phyloP scores from a whole-genome alignment of 2,888 invertebrate species.

The Cheilosia urbana region DNA sequence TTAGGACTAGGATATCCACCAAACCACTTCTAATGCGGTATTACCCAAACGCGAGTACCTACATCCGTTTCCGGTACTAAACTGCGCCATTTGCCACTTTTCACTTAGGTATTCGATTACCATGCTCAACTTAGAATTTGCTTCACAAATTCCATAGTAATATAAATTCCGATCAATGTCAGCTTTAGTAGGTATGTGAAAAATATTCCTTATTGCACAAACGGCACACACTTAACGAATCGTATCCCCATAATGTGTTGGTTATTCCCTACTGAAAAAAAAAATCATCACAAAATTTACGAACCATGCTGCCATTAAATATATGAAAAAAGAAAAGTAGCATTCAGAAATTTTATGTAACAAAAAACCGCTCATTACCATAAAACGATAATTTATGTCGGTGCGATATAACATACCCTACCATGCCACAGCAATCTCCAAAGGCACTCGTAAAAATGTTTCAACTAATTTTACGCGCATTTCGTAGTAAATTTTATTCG shows the following conservation, averaged over 20 bases:
- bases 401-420: background rate
- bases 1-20: too few relatives aligned
- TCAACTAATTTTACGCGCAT: slow-evolving; percentile 54
- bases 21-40: too few relatives aligned
- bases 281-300: slow-evolving; percentile 46
- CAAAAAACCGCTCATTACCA: slow-evolving; percentile 45
- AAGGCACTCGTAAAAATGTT: slow-evolving; percentile 45
- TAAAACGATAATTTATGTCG: slow-evolving; percentile 53
- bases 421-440: slow-evolving; percentile 42
- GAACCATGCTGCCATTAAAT: slow-evolving; percentile 38
- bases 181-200: background rate
- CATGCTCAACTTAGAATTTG: background rate
- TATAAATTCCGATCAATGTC: background rate
- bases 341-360: slow-evolving; percentile 40
- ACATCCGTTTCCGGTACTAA: background rate
- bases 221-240: slow-evolving; percentile 20
- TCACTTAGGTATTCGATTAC: background rate
- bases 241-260: slow-evolving; percentile 37
- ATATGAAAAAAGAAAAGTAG: background rate
- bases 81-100: background rate
- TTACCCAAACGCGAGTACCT: background rate
- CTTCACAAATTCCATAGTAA: background rate
- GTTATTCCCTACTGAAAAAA: slow-evolving; percentile 16
- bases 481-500: background rate
- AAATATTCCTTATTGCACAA: slow-evolving; percentile 7